These are phyloP conservation scores for Champsocephalus esox DNA, from an alignment of 2,797 vertebrate genomes.

Conservation along the genomic window DNA sequence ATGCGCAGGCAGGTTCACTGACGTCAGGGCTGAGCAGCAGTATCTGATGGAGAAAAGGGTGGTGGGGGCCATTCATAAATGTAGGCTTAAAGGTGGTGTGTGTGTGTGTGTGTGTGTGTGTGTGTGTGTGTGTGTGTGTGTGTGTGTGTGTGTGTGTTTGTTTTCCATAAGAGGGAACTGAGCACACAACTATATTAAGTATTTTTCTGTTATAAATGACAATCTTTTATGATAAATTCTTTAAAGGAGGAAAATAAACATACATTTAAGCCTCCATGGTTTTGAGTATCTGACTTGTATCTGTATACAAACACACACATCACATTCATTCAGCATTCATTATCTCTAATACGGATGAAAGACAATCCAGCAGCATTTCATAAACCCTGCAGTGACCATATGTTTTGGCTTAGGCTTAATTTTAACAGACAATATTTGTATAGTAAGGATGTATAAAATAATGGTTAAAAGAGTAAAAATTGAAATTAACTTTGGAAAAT, in stretches of 20 bases:
- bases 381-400: neutral
- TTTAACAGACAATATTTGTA: neutral
- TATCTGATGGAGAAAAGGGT: constrained; percentile 43
- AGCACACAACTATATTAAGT: constrained; percentile 1
- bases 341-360: constrained; percentile 25
- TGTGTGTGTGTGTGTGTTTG: constrained; percentile 13
- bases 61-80: constrained; percentile 60
- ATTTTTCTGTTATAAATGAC: neutral
- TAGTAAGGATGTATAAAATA: neutral
- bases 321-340: constrained; percentile 9
- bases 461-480: no score
- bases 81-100: neutral
- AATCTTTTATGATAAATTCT: neutral
- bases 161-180: neutral
- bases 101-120: no score
- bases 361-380: neutral
- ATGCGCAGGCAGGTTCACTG: constrained; percentile 66
- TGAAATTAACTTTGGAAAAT: no score
- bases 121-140: no score
- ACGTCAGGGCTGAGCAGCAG: constrained; percentile 64
- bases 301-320: constrained; percentile 4
- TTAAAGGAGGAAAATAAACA: neutral
- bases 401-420: neutral
- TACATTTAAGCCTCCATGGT: neutral
- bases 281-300: constrained; percentile 4